Evolutionary conservation across 1,140 invertebrate species (phyloP).

Genomic region (Apis mellifera): DNA sequence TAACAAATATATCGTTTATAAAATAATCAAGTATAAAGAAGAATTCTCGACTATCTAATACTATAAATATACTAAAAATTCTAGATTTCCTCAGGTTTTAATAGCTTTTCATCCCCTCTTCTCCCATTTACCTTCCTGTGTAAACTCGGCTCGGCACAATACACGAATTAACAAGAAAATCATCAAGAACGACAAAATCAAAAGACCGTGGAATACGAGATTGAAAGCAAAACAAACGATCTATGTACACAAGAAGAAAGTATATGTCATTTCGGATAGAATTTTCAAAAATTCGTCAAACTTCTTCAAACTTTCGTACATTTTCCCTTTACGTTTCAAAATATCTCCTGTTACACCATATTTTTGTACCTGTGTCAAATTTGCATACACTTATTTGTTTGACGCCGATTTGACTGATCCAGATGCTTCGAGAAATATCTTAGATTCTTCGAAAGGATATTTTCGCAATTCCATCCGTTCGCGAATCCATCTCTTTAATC

Average conservation of each 20-base stretch:
- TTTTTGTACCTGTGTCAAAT: not conserved
- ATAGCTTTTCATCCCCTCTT: too few relatives aligned
- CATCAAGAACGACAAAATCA: not conserved
- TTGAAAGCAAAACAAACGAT: not conserved
- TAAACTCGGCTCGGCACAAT: not conserved
- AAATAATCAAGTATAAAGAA: not conserved
- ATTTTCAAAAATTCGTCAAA: not conserved
- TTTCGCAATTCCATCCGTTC: not conserved
- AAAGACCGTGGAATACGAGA: not conserved
- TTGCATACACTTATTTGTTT: conserved; percentile 26
- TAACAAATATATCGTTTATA: not conserved
- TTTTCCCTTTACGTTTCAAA: not conserved
- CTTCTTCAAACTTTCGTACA: not conserved
- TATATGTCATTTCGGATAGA: not conserved
- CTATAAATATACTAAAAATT: too few relatives aligned
- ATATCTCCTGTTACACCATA: not conserved
- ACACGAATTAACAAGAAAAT: not conserved
- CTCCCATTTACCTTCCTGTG: not conserved
- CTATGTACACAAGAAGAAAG: not conserved
- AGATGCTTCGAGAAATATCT: not conserved
- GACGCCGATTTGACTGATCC: not conserved
- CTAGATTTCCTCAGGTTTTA: not conserved
- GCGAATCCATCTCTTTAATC: not conserved
- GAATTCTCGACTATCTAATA: too few relatives aligned
- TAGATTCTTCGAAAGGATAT: not conserved